Evolutionary conservation across 1,140 invertebrate species (phyloP).

Genomic region (Caenorhabditis brenneri): DNA sequence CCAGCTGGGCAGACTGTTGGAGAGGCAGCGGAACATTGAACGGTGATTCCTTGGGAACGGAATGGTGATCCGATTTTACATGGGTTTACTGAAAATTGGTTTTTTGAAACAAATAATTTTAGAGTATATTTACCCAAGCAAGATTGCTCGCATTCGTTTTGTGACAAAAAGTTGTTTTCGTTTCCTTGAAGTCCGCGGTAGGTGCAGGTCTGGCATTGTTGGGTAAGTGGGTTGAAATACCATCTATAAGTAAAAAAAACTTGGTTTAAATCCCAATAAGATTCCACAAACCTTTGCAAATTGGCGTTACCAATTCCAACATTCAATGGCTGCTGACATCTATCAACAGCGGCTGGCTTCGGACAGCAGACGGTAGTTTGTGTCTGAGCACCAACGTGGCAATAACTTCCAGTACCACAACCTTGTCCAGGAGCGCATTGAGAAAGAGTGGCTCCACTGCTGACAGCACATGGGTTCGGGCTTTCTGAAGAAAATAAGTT

Average conservation of each 20-base stretch:
- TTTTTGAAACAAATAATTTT: not conserved
- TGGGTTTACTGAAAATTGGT: constrained; percentile 66
- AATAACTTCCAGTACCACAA: constrained; percentile 64
- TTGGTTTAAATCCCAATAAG: not conserved
- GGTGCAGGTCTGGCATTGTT: constrained; percentile 62
- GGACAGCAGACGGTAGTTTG: constrained; percentile 68
- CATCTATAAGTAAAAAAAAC: constrained; percentile 58
- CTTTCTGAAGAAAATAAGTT: constrained; percentile 59
- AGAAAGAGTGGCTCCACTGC: constrained; percentile 41
- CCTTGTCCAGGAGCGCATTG: constrained; percentile 61
- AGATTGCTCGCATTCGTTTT: constrained; percentile 64
- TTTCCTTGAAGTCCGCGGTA: constrained; percentile 69
- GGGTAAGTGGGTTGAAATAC: constrained; percentile 67
- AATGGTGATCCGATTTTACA: constrained; percentile 63
- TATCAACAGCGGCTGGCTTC: constrained; percentile 65
- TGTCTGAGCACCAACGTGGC: constrained; percentile 66
- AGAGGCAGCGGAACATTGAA: constrained; percentile 65
- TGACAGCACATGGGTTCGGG: constrained; percentile 68
- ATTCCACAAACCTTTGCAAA: constrained; percentile 57
- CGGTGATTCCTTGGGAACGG: constrained; percentile 61
- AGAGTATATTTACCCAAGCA: constrained; percentile 59
- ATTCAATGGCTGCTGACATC: constrained; percentile 68
- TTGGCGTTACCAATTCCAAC: constrained; percentile 67
- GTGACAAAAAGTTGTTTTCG: constrained; percentile 69
- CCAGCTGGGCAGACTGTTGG: constrained; percentile 62